These are phyloP conservation scores for Ophraella communa DNA, from an alignment of 2,888 invertebrate species.

Conservation along the genomic window DNA sequence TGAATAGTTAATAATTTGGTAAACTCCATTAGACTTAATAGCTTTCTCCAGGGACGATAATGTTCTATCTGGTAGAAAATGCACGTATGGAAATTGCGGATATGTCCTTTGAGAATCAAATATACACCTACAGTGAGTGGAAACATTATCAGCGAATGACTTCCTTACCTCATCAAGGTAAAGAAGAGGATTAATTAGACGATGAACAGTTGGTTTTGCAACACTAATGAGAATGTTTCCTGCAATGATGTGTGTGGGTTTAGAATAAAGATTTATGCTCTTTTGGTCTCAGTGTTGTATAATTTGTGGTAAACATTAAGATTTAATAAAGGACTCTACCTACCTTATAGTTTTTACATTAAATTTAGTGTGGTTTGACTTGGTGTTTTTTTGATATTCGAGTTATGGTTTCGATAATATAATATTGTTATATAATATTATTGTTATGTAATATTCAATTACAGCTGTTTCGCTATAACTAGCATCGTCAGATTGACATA, in stretches of 20 bases:
- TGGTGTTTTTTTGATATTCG: no score
- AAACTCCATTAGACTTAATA: neutral
- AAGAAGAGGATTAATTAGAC: slow-evolving; percentile 1
- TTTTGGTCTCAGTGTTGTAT: neutral
- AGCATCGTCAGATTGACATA: no score
- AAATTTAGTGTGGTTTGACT: no score
- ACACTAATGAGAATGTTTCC: neutral
- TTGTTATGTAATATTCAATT: no score
- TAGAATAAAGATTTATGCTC: neutral
- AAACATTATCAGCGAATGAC: neutral
- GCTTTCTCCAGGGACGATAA: neutral
- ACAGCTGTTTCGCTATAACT: no score
- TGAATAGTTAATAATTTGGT: neutral
- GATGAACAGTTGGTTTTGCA: neutral
- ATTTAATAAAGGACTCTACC: no score
- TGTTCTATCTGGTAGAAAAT: neutral
- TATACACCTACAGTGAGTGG: slow-evolving; percentile 2
- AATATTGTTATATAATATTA: no score
- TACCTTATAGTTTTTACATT: no score
- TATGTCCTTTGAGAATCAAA: slow-evolving; percentile 5
- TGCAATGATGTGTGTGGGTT: neutral
- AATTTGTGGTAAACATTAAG: neutral
- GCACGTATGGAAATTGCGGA: slow-evolving; percentile 8
- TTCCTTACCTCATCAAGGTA: neutral
- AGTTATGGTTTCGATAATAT: no score